phyloP scores from a whole-genome alignment of 2,888 invertebrate species.

The Drosophila phalerata region DNA sequence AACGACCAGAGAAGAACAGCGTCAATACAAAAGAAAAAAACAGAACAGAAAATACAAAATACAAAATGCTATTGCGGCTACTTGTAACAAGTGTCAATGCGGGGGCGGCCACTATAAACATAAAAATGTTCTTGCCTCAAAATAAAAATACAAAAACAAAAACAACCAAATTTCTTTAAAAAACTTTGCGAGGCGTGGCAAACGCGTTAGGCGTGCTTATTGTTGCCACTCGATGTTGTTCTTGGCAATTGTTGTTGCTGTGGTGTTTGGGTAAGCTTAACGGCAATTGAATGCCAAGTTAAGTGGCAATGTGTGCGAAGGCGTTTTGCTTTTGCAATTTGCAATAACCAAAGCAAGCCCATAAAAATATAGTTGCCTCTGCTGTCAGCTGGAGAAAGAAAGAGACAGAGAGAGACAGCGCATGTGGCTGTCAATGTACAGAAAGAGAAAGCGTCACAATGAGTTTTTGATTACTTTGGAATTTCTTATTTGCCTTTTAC shows the following conservation, averaged over 20 bases:
- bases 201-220: slow-evolving; percentile 68
- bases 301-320: slow-evolving; percentile 79
- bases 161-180: slow-evolving; percentile 61
- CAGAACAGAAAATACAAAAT: slow-evolving; percentile 37
- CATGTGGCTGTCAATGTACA: not conserved
- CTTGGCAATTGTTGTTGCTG: slow-evolving; percentile 27
- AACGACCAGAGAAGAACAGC: slow-evolving; percentile 54
- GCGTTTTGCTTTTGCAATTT: slow-evolving; percentile 79
- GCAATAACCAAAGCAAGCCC: slow-evolving; percentile 78
- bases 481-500: slow-evolving; percentile 77
- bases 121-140: slow-evolving; percentile 64
- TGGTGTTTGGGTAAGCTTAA: slow-evolving; percentile 59
- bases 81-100: slow-evolving; percentile 79
- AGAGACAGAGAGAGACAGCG: not conserved
- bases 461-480: slow-evolving; percentile 82
- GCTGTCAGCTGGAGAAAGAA: slow-evolving; percentile 23
- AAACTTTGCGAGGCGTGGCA: slow-evolving; percentile 65
- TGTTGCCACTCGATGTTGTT: slow-evolving; percentile 47
- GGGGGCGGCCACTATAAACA: slow-evolving; percentile 65
- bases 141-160: slow-evolving; percentile 26
- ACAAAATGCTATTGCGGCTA: slow-evolving; percentile 62
- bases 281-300: slow-evolving; percentile 77
- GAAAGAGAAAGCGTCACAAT: slow-evolving; percentile 57
- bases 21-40: slow-evolving; percentile 24
- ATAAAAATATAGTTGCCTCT: slow-evolving; percentile 77